A percentile compares a stretch with the other conserved stretches of the same genome.
phyloP scores from a whole-genome alignment of 2,113 vertebrate genomes.

The Sitta europaea region DNA sequence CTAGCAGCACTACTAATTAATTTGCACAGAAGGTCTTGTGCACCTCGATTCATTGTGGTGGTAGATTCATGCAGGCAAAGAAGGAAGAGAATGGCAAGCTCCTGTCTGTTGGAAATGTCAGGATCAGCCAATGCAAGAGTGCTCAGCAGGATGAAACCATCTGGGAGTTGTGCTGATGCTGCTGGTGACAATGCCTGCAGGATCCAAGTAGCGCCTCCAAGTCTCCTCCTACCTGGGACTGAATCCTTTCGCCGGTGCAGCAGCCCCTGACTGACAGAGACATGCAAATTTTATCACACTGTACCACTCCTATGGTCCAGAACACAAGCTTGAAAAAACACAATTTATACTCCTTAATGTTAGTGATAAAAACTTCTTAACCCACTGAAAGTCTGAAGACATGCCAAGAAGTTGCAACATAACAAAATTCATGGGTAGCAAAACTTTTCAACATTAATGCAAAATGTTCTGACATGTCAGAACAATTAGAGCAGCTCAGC shows the following conservation, averaged over 20 bases:
- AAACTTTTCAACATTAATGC: conserved; percentile 2
- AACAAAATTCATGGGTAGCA: neutral
- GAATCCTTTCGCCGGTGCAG: neutral
- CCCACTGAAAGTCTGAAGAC: neutral
- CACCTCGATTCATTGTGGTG: neutral
- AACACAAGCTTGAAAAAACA: neutral
- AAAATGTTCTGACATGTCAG: neutral
- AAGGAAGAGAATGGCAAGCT: neutral
- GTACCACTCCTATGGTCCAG: neutral
- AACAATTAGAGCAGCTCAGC: conserved; percentile 34
- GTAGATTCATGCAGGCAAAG: neutral
- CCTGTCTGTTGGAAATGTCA: neutral
- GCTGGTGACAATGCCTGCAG: neutral
- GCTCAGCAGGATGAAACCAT: neutral
- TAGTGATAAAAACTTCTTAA: neutral
- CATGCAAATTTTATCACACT: neutral
- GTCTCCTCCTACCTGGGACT: neutral
- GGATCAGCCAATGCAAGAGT: neutral
- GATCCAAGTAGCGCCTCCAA: neutral
- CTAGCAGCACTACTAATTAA: neutral
- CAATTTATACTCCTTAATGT: neutral
- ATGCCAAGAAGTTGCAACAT: conserved; percentile 13
- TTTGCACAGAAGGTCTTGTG: neutral
- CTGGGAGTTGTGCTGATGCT: neutral
- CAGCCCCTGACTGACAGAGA: neutral